Evolutionary conservation across 1,140 invertebrate species (phyloP).

Genomic region (Procambarus clarkii): DNA sequence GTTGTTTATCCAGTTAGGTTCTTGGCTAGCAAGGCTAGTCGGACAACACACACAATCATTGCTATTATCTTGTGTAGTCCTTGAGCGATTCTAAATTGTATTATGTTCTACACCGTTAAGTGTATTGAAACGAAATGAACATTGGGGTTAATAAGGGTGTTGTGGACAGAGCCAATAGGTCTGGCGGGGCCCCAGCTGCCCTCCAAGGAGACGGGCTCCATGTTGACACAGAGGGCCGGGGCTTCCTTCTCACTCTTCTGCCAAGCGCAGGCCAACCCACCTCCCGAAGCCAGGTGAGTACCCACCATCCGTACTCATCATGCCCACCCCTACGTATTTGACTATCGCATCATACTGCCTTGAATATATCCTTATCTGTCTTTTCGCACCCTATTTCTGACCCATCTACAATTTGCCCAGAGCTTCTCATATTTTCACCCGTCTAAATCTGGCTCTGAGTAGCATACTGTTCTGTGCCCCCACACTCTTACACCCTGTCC

Average conservation of each 20-base stretch:
- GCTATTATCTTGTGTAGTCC: too few species aligned
- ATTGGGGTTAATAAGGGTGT: background rate
- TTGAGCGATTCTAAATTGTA: too few species aligned
- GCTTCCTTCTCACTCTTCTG: slow-evolving; percentile 31
- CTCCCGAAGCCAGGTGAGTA: slow-evolving; percentile 3
- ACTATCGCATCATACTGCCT: background rate
- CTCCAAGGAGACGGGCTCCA: slow-evolving; percentile 51
- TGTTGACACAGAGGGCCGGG: slow-evolving; percentile 34
- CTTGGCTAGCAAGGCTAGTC: too few species aligned
- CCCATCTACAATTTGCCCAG: background rate
- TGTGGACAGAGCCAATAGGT: slow-evolving; percentile 50
- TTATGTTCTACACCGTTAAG: too few species aligned
- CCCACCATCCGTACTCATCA: background rate
- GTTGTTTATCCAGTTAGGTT: too few species aligned
- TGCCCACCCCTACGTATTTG: background rate
- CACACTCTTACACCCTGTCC: too few species aligned
- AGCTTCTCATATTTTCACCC: too few species aligned
- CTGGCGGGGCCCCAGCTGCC: slow-evolving; percentile 43
- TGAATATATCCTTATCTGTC: background rate
- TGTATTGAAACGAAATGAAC: too few species aligned
- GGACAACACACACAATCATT: too few species aligned
- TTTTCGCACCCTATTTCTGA: background rate
- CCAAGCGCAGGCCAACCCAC: background rate
- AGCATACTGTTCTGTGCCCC: too few species aligned
- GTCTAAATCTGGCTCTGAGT: too few species aligned